phyloP scores from a whole-genome alignment of 2,797 vertebrate genomes.

The Capromys pilorides region DNA sequence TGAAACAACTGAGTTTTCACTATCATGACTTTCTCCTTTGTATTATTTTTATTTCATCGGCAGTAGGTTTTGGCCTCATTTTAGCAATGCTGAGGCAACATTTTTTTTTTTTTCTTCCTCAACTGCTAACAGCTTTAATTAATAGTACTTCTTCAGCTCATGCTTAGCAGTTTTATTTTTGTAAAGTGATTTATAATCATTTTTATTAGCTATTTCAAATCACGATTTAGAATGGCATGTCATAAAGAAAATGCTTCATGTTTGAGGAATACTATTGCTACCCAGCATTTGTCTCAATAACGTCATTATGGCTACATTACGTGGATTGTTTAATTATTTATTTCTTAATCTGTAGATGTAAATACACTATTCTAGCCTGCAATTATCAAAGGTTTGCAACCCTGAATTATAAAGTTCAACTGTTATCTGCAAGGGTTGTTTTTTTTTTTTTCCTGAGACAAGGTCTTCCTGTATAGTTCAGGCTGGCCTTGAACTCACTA shows the following conservation, averaged over 20 bases:
- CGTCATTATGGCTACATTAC: slow-evolving; percentile 42
- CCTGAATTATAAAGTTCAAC: slow-evolving; percentile 52
- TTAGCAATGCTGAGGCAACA: slow-evolving; percentile 51
- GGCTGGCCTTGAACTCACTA: background rate
- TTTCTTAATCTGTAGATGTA: slow-evolving; percentile 78
- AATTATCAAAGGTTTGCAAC: slow-evolving; percentile 78
- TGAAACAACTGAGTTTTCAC: background rate
- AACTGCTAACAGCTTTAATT: slow-evolving; percentile 64
- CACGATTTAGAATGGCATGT: slow-evolving; percentile 66
- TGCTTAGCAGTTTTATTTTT: slow-evolving; percentile 75
- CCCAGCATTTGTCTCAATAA: slow-evolving; percentile 49
- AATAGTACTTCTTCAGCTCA: slow-evolving; percentile 67
- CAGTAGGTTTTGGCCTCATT: slow-evolving; percentile 51
- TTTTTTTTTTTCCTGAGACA: background rate
- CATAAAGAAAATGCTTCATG: slow-evolving; percentile 60
- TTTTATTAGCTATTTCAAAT: slow-evolving; percentile 74
- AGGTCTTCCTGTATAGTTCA: background rate
- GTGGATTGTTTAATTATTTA: slow-evolving; percentile 74
- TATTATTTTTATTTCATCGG: slow-evolving; percentile 25
- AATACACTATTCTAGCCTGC: slow-evolving; percentile 66
- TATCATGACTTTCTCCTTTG: background rate
- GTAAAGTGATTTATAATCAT: slow-evolving; percentile 73
- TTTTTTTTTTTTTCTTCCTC: slow-evolving; percentile 63
- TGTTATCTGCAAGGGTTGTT: slow-evolving; percentile 53
- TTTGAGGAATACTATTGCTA: slow-evolving; percentile 57